A percentile compares a stretch with the other conserved stretches of the same genome.
These are phyloP conservation scores for Callitettix versicolor DNA, from an alignment of 1,140 invertebrate genomes.

Conservation along the genomic window DNA sequence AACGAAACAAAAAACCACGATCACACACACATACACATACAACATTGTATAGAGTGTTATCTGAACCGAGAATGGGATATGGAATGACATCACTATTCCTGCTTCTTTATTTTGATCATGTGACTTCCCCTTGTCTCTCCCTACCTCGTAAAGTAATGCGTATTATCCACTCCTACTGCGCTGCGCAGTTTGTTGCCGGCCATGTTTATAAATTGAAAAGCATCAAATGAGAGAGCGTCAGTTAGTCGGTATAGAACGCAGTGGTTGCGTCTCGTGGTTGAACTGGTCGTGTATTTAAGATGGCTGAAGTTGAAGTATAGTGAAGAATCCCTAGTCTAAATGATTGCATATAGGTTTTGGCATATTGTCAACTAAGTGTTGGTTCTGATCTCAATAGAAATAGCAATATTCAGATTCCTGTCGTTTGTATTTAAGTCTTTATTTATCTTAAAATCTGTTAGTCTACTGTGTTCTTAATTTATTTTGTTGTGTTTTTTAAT, in stretches of 20 bases:
- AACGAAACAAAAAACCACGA: too few species aligned
- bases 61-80: too few species aligned
- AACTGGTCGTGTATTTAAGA: constrained; percentile 7
- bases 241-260: constrained; percentile 6
- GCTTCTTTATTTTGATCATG: constrained; percentile 1
- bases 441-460: constrained; percentile 7
- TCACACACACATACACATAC: too few species aligned
- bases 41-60: too few species aligned
- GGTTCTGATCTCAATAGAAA: constrained; percentile 3
- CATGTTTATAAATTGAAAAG: background rate
- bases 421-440: background rate
- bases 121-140: background rate
- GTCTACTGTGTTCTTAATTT: too few species aligned
- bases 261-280: background rate
- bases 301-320: constrained; percentile 1
- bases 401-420: constrained; percentile 4
- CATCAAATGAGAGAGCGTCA: background rate
- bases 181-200: constrained; percentile 2
- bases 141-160: too few species aligned
- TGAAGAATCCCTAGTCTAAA: constrained; percentile 1
- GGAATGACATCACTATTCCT: background rate
- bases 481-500: background rate
- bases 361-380: constrained; percentile 10
- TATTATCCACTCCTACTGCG: background rate
- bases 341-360: constrained; percentile 7